Evolutionary conservation across 2,888 invertebrate genomes (phyloP).

Genomic region (Gastracanthus pulcherrimus): DNA sequence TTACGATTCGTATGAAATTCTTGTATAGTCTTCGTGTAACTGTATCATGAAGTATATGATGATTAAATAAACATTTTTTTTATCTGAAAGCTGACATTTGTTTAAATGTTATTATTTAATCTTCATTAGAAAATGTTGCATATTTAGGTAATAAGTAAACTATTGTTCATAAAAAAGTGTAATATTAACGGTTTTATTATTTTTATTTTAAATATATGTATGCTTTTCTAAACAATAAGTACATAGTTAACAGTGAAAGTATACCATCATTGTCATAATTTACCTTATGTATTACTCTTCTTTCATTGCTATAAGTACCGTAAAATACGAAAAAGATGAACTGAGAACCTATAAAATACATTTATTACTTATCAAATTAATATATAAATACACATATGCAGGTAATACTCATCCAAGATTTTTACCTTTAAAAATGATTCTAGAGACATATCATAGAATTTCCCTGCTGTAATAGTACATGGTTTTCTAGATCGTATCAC

Average conservation of each 20-base stretch:
- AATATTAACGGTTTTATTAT: too few species aligned
- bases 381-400: not conserved
- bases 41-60: constrained; percentile 50
- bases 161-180: too few species aligned
- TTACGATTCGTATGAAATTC: constrained; percentile 39
- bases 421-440: constrained; percentile 69
- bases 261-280: not conserved
- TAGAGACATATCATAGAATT: constrained; percentile 71
- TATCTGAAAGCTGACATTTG: too few species aligned
- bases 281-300: too few species aligned
- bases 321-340: constrained; percentile 71
- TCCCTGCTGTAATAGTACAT: constrained; percentile 70
- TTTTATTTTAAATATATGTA: too few species aligned
- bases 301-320: constrained; percentile 65
- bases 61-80: constrained; percentile 55
- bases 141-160: too few species aligned
- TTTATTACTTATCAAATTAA: not conserved
- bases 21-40: constrained; percentile 55
- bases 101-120: too few species aligned
- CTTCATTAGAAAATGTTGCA: too few species aligned
- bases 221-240: too few species aligned
- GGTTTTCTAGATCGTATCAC: constrained; percentile 67
- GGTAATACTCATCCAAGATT: not conserved
- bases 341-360: constrained; percentile 66
- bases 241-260: too few species aligned